These are phyloP conservation scores for Cygnus olor DNA, from an alignment of 2,797 vertebrate genomes.

Conservation along the genomic window DNA sequence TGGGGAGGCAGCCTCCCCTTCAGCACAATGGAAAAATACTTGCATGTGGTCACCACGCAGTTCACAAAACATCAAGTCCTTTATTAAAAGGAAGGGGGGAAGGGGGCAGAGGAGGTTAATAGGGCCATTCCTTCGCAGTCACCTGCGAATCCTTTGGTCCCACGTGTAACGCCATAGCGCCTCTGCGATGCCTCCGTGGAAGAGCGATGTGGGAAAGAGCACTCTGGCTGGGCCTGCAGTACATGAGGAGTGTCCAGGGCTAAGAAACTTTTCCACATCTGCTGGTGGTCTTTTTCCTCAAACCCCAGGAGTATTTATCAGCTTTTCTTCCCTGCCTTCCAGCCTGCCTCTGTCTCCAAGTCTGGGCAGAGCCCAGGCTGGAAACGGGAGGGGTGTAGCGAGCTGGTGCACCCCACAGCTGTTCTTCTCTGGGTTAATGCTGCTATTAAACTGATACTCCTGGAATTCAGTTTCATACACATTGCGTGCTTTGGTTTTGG, in stretches of 20 bases:
- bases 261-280: background rate
- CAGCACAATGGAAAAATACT: background rate
- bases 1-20: background rate
- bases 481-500: accelerated
- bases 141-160: background rate
- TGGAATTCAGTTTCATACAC: background rate
- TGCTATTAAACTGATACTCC: background rate
- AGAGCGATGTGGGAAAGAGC: background rate
- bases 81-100: background rate
- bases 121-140: background rate
- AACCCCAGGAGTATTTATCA: background rate
- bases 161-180: background rate
- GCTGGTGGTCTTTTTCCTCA: background rate
- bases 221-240: accelerated
- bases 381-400: background rate
- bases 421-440: background rate
- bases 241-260: background rate
- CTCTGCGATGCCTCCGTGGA: background rate
- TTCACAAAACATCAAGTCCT: background rate
- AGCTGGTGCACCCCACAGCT: background rate
- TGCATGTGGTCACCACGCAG: background rate
- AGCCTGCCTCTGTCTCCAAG: background rate
- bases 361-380: background rate
- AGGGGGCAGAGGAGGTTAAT: background rate
- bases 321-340: background rate